Evolutionary conservation across 2,113 vertebrate species (phyloP), one percentile per base, ranked within the genome.

Genomic region (Sylvietta virens): DNA sequence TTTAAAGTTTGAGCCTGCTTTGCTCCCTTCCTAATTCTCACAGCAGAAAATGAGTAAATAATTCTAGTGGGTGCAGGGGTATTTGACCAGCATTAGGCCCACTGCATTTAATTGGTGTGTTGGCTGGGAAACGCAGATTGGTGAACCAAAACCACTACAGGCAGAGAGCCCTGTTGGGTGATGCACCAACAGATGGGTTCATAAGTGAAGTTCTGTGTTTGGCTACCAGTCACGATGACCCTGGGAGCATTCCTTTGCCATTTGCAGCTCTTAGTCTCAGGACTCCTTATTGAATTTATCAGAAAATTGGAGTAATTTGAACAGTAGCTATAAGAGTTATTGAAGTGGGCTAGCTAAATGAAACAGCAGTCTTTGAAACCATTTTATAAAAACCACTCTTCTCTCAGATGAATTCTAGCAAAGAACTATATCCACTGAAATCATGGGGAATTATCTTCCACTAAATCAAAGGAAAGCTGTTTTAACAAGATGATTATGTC

Each of bases 281-380:
- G 24, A 54, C 3, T 65, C 4, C 31, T 89, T 42, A 56, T 31
- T 62, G 30, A 65, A 58, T 76, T 87, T 89, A 44, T n/a, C 47
- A 24, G 39, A 69, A 69, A 81, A 92, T 58, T 71, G 30, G 39
- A 76, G 51, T 50, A 67, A 77, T 71, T 86, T 85, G 81, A 73
- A 60, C n/a, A 61, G 51, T 20, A 65, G 22, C 31, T 62, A 7
- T 40, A 27, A 86, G 37, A 90, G 44, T 30, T 90, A 39, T 69
- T 60, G 54, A 86, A 66, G 40, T 27, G 31, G 31, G 22, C 22
- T 74, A 88, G 22, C 17, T 87, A 40, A 81, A 85, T 11, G 6
- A 56, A 90, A 76, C 19, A 35, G 31, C 9, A 37, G 27, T 53
- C 44, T 82, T 60, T 57, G 62, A 91, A 91, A 56, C 5, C 2